phyloP scores from a whole-genome alignment of 1,140 invertebrate species.

The Macrobrachium nipponense region DNA sequence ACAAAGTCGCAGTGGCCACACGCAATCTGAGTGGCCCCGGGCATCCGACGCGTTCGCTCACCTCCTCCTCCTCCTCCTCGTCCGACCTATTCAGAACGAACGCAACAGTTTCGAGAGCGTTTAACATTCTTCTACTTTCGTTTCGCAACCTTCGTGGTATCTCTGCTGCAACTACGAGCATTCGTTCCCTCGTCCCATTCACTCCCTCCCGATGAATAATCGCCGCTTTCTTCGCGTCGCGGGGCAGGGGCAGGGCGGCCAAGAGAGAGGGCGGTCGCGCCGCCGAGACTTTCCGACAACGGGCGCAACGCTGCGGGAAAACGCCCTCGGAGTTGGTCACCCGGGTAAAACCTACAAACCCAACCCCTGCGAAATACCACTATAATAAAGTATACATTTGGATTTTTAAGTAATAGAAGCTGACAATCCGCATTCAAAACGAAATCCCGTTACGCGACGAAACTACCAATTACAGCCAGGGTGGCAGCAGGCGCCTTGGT shows the following conservation, averaged over 20 bases:
- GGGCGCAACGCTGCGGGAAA: no score
- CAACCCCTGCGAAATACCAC: constrained; percentile 39
- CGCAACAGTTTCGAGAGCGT: neutral
- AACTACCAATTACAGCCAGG: constrained; percentile 30
- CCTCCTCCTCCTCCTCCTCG: neutral
- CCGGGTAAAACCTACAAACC: constrained; percentile 40
- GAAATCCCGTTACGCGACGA: constrained; percentile 42
- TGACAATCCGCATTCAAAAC: constrained; percentile 46
- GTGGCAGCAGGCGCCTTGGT: neutral
- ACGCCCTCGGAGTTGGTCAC: neutral
- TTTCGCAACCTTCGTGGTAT: no score
- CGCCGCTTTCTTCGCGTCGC: no score
- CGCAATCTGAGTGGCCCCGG: constrained; percentile 4
- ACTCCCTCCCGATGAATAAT: no score
- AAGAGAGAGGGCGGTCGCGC: no score
- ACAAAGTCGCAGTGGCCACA: neutral
- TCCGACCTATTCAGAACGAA: neutral
- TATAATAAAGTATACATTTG: constrained; percentile 41
- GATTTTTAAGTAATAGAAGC: constrained; percentile 51
- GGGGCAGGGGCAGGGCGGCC: no score
- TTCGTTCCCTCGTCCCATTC: no score
- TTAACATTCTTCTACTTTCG: constrained; percentile 3
- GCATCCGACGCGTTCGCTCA: constrained; percentile 12
- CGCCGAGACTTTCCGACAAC: no score
- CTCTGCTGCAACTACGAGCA: no score